phyloP scores from a whole-genome alignment of 2,797 vertebrate genomes.

The Schizopygopsis malacanthus region DNA sequence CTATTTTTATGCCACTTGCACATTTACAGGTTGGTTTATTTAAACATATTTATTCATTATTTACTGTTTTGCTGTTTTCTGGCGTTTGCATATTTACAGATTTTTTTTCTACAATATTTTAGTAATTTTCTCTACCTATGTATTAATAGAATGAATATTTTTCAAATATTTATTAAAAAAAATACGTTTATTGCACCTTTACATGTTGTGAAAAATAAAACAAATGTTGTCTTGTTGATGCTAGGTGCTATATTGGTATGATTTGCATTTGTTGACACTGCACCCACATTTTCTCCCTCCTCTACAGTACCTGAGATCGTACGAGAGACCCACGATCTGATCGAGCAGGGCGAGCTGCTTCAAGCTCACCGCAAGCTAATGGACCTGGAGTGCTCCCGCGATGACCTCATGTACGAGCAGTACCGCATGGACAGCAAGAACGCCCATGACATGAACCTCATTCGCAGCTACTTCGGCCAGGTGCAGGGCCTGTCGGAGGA shows the following conservation, averaged over 20 bases:
- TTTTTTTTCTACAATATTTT: background rate
- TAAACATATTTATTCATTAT: background rate
- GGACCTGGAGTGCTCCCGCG: constrained; percentile 95
- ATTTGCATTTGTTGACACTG: background rate
- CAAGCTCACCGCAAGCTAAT: constrained; percentile 94
- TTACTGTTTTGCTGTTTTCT: background rate
- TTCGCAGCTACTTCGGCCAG: constrained; percentile 90
- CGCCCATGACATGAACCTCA: constrained; percentile 92
- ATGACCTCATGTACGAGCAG: constrained; percentile 97
- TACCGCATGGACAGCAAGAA: constrained; percentile 97
- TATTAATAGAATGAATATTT: background rate
- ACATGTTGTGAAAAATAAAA: background rate
- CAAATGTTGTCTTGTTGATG: background rate
- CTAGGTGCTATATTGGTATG: background rate
- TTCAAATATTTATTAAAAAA: background rate
- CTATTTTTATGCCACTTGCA: no score
- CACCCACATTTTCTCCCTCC: background rate
- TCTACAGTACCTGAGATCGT: constrained; percentile 93
- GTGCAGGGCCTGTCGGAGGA: constrained; percentile 93
- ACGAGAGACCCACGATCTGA: constrained; percentile 87
- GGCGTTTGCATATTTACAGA: background rate
- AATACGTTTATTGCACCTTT: background rate
- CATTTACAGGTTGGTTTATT: no score
- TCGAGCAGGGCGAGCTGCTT: constrained; percentile 89
- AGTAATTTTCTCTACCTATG: background rate